Evolutionary conservation across 2,888 invertebrate species (phyloP).

Genomic region (Amorpha juglandis): DNA sequence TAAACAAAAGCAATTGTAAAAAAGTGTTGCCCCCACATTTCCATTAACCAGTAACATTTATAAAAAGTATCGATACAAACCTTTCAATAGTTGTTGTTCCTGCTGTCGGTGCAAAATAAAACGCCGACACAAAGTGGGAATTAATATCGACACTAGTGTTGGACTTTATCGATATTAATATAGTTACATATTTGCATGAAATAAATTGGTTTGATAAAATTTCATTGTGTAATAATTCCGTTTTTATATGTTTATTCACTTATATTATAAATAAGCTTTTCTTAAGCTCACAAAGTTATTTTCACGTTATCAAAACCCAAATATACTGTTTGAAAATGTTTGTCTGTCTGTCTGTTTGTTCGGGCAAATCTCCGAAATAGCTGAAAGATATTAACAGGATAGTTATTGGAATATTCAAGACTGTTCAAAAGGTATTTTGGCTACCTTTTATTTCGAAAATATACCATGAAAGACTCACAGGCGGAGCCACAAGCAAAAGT

Average conservation of each 20-base stretch:
- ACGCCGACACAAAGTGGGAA: conserved; percentile 43
- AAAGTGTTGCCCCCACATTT: conserved; percentile 32
- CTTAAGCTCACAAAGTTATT: no score
- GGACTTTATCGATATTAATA: conserved; percentile 34
- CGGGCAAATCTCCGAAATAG: no score
- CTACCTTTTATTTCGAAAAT: no score
- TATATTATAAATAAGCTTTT: no score
- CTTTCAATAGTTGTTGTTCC: conserved; percentile 58
- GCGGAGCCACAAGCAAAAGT: no score
- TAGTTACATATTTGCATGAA: background rate
- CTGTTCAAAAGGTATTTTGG: no score
- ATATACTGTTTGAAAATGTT: no score
- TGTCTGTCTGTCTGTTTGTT: no score
- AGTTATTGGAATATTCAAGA: no score
- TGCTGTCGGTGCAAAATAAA: conserved; percentile 61
- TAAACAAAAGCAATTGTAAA: background rate
- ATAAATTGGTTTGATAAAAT: background rate
- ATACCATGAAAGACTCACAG: no score
- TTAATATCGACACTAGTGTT: conserved; percentile 45
- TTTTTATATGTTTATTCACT: background rate
- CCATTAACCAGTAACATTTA: conserved; percentile 25
- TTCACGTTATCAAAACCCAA: no score
- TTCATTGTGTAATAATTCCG: background rate
- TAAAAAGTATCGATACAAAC: conserved; percentile 62
- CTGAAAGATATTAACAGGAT: no score